Conservation (phyloP, 2,113 vertebrate genomes). For the Trichomycterus rosablanca region DNA sequence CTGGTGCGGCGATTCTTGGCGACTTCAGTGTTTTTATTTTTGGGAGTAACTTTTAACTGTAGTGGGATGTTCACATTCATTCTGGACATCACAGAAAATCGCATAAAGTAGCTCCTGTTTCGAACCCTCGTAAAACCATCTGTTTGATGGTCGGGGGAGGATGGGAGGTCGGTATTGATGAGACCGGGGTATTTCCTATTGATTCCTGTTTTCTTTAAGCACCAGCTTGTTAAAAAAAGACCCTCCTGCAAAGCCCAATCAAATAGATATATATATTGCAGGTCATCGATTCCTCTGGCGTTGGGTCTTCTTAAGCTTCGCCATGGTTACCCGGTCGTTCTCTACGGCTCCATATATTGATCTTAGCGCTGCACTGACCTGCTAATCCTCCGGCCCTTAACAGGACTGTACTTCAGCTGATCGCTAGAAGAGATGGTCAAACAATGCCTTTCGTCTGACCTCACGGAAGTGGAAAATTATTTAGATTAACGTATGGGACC, state of each 20-base stretch:
- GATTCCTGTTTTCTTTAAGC: constrained; percentile 68
- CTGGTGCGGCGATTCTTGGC: too few species aligned
- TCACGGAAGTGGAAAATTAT: too few species aligned
- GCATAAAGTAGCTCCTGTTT: too few species aligned
- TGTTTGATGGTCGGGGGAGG: constrained; percentile 4
- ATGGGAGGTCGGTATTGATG: constrained; percentile 56
- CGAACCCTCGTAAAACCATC: constrained; percentile 10
- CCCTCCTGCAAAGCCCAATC: constrained; percentile 66
- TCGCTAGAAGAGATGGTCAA: neutral
- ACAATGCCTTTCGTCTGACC: too few species aligned
- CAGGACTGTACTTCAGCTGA: constrained; percentile 43
- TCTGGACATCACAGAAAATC: too few species aligned
- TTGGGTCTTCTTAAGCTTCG: constrained; percentile 37
- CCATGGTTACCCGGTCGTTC: constrained; percentile 58
- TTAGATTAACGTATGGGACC: too few species aligned
- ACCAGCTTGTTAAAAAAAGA: constrained; percentile 67
- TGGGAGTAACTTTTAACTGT: too few species aligned
- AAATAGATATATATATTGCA: constrained; percentile 75
- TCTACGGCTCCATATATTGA: constrained; percentile 68
- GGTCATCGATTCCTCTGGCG: constrained; percentile 62
- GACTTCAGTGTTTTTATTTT: too few species aligned
- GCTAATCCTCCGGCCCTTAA: too few species aligned
- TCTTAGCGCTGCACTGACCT: constrained; percentile 56
- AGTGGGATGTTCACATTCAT: too few species aligned
- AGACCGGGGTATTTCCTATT: constrained; percentile 67